Conservation (phyloP, 2,797 vertebrate genomes). For the Notamacropus eugenii region DNA sequence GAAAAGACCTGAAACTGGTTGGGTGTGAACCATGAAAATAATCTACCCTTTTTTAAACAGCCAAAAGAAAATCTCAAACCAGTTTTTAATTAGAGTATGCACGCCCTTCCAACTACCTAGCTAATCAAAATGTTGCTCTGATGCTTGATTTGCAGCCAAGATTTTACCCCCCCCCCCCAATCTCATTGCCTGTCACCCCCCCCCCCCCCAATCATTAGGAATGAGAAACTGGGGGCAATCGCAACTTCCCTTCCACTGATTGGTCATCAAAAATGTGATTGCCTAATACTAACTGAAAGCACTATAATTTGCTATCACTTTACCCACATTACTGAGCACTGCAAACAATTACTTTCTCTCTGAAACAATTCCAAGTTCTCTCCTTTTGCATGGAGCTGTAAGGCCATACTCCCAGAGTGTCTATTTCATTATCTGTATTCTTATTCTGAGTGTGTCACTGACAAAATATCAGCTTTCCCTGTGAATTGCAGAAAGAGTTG, state of each 20-base stretch:
- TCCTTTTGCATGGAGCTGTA: conserved; percentile 30
- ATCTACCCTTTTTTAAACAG: conserved; percentile 47
- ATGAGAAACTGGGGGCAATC: not conserved
- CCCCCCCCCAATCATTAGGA: conserved; percentile 14
- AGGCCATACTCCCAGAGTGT: not conserved
- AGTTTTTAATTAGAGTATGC: conserved; percentile 39
- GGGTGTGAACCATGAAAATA: conserved; percentile 48
- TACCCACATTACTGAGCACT: conserved; percentile 17
- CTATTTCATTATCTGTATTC: conserved; percentile 41
- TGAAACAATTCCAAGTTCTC: conserved; percentile 54
- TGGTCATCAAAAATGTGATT: conserved; percentile 42
- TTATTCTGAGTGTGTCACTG: conserved; percentile 9
- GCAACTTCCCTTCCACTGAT: not conserved
- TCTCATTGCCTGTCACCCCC: not conserved
- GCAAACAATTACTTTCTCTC: conserved; percentile 45
- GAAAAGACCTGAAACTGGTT: conserved; percentile 45
- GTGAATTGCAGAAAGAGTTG: conserved; percentile 43
- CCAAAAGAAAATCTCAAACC: conserved; percentile 25
- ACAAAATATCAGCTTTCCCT: conserved; percentile 67
- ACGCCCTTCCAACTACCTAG: conserved; percentile 3
- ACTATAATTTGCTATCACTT: conserved; percentile 8
- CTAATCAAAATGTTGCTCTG: conserved; percentile 36
- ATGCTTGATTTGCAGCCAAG: not conserved
- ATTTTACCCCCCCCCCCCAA: not conserved
- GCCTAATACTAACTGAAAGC: conserved; percentile 10